Percentiles rank a stretch among this genome's conserved stretches.
These are phyloP conservation scores for Chrysocyon brachyurus DNA, from an alignment of 2,797 vertebrate species.

Conservation along the genomic window DNA sequence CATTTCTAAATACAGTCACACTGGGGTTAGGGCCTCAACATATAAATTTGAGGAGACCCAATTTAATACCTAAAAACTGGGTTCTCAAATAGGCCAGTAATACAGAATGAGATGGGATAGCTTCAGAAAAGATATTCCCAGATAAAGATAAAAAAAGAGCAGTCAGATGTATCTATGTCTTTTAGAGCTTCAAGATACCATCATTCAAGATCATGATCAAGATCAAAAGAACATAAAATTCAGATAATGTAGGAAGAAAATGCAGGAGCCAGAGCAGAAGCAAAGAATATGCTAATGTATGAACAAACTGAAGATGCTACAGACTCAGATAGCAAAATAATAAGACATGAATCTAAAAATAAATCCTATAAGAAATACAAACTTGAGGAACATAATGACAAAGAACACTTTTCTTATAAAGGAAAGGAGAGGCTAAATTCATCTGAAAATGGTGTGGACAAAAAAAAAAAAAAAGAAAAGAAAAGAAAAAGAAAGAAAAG, in stretches of 20 bases:
- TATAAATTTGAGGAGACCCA: not conserved
- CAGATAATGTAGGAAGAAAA: conserved; percentile 95
- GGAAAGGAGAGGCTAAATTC: conserved; percentile 93
- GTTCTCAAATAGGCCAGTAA: conserved; percentile 90
- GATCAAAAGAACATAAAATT: conserved; percentile 93
- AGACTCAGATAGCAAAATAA: conserved; percentile 99
- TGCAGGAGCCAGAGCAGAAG: conserved; percentile 98
- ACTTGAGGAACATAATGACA: conserved; percentile 93
- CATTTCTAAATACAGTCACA: not conserved
- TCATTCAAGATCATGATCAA: conserved; percentile 95
- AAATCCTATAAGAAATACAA: conserved; percentile 96
- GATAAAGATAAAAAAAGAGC: conserved; percentile 92
- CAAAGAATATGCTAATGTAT: conserved; percentile 99
- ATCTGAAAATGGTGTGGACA: conserved; percentile 96
- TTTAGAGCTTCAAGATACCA: conserved; percentile 95
- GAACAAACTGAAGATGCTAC: conserved; percentile 99
- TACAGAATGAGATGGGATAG: conserved; percentile 88
- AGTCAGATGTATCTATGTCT: conserved; percentile 93
- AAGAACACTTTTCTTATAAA: conserved; percentile 92
- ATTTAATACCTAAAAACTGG: not conserved
- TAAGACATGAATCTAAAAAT: conserved; percentile 97
- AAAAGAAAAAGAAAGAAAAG: conserved; percentile 68
- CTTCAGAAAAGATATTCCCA: conserved; percentile 89
- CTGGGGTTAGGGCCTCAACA: not conserved
- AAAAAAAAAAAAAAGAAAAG: too few species aligned